These are phyloP conservation scores for Delphinapterus leucas DNA, from an alignment of 2,113 vertebrate species.

Conservation along the genomic window DNA sequence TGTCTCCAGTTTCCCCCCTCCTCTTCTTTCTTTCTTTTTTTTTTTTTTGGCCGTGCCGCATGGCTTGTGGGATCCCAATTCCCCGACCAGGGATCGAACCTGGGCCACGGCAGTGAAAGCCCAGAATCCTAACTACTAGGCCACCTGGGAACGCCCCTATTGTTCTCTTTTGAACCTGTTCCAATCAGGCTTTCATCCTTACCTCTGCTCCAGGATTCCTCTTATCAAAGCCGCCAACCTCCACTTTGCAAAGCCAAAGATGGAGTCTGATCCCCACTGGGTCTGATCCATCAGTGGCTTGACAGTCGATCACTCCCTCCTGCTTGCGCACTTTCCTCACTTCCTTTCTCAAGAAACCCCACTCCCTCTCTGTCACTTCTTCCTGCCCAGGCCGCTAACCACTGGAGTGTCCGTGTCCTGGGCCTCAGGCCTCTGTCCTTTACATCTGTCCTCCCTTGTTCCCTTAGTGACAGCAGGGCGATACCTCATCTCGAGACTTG, in stretches of 20 bases:
- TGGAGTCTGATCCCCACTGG: background rate
- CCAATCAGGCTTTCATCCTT: background rate
- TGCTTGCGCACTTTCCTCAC: fast-evolving
- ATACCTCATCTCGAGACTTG: background rate
- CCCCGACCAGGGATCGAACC: background rate
- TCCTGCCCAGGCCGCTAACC: background rate
- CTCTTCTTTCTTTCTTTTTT: background rate
- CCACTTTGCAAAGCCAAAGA: background rate
- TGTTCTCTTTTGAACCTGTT: background rate
- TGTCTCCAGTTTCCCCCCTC: background rate
- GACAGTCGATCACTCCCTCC: background rate
- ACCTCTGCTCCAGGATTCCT: background rate
- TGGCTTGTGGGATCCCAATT: background rate
- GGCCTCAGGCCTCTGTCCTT: background rate
- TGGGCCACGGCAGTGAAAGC: background rate
- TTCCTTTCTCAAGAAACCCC: background rate
- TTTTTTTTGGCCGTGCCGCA: background rate
- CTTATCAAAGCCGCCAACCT: background rate
- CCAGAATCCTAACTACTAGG: background rate
- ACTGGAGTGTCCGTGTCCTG: background rate
- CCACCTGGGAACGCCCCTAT: background rate
- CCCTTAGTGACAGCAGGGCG: background rate
- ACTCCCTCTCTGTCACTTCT: background rate
- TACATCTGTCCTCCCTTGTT: background rate
- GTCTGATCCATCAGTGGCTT: fast-evolving